Evolutionary conservation across 2,888 invertebrate species (phyloP).

Genomic region (Rhynchonema sp.): DNA sequence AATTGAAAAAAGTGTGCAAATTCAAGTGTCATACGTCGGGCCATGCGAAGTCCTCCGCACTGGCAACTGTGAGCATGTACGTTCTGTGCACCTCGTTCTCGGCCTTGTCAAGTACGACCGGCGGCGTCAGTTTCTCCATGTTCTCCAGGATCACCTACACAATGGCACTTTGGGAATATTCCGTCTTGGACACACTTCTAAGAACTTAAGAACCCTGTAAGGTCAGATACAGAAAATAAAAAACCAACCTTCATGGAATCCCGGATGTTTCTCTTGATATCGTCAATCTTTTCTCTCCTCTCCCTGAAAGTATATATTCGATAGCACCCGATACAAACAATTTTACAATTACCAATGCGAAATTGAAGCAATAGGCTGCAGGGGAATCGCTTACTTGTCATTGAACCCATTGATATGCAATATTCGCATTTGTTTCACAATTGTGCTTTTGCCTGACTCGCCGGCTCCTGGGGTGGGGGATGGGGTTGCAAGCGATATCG

Average conservation of each 20-base stretch:
- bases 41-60: constrained; percentile 56
- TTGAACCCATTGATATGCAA: constrained; percentile 98
- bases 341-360: too few species aligned
- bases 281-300: constrained; percentile 92
- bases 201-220: too few species aligned
- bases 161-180: constrained; percentile 4
- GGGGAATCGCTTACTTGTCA: constrained; percentile 45
- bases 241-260: constrained; percentile 60
- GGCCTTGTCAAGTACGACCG: constrained; percentile 74
- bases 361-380: not conserved
- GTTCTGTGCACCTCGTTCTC: constrained; percentile 75
- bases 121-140: constrained; percentile 93
- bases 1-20: not conserved
- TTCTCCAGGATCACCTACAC: constrained; percentile 92
- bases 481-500: not conserved
- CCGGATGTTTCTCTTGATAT: constrained; percentile 94
- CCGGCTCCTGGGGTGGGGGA: constrained; percentile 57
- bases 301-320: constrained; percentile 42
- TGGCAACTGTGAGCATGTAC: constrained; percentile 91
- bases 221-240: too few species aligned
- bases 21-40: not conserved
- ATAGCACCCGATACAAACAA: not conserved
- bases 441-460: constrained; percentile 97
- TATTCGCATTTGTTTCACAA: constrained; percentile 99
- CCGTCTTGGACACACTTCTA: too few species aligned